These are phyloP conservation scores for Leiothrix lutea DNA, from an alignment of 2,113 vertebrate genomes.

Conservation along the genomic window DNA sequence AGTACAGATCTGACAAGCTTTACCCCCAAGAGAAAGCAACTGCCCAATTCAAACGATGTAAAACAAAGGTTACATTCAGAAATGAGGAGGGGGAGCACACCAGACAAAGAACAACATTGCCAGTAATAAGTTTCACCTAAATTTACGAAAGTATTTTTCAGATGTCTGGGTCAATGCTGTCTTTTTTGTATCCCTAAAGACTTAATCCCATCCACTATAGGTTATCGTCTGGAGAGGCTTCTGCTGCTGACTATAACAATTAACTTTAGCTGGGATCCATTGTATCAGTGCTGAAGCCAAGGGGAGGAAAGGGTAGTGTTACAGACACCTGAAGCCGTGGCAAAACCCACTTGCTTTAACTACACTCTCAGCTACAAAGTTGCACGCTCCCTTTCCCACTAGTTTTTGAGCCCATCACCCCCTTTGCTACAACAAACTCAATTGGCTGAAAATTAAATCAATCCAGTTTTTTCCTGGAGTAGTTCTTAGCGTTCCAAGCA, in stretches of 20 bases:
- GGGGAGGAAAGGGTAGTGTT: rapidly evolving
- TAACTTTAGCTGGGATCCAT: background rate
- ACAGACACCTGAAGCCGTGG: background rate
- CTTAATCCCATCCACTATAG: background rate
- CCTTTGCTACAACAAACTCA: background rate
- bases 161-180: background rate
- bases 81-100: background rate
- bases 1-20: background rate
- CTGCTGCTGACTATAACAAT: background rate
- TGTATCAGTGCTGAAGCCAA: background rate
- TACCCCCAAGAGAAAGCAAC: background rate
- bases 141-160: background rate
- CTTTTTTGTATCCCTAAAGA: background rate
- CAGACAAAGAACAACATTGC: background rate
- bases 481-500: background rate
- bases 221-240: background rate
- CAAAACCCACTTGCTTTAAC: background rate
- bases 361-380: background rate
- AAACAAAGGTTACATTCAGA: background rate
- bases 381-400: background rate
- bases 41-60: rapidly evolving
- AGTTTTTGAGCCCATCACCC: background rate
- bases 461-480: background rate
- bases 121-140: background rate
- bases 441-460: rapidly evolving